Evolutionary conservation across 2,888 invertebrate genomes (phyloP).

Genomic region (Euproctis similis): DNA sequence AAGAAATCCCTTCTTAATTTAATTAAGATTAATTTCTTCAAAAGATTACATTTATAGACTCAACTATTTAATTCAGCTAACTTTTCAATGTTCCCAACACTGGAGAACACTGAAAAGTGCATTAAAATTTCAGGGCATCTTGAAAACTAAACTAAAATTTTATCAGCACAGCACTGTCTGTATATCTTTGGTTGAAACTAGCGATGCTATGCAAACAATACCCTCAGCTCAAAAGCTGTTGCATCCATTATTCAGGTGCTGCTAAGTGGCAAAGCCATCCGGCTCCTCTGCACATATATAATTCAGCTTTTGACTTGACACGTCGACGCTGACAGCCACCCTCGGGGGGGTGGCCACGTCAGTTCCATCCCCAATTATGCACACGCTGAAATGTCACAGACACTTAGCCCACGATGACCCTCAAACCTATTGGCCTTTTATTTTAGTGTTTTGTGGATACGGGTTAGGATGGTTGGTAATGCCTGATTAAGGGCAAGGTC

Average conservation of each 20-base stretch:
- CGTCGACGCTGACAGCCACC: constrained; percentile 56
- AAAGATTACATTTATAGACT: too few species aligned
- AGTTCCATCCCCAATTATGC: constrained; percentile 70
- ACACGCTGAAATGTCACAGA: constrained; percentile 62
- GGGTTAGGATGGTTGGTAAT: constrained; percentile 37
- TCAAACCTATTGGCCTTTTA: constrained; percentile 72
- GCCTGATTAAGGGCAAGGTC: constrained; percentile 22
- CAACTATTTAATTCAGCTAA: too few species aligned
- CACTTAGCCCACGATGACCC: constrained; percentile 65
- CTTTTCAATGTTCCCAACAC: too few species aligned
- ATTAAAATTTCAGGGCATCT: too few species aligned
- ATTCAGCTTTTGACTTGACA: constrained; percentile 69
- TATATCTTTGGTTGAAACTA: constrained; percentile 8
- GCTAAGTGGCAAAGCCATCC: constrained; percentile 71
- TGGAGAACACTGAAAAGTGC: too few species aligned
- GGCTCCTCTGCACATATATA: constrained; percentile 60
- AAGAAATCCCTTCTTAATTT: too few species aligned
- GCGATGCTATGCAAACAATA: constrained; percentile 25
- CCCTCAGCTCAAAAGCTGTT: constrained; percentile 26
- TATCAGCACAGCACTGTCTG: background rate
- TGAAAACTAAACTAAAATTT: too few species aligned
- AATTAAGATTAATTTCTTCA: too few species aligned
- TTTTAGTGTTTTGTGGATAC: constrained; percentile 46
- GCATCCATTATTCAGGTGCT: constrained; percentile 62
- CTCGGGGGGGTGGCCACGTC: constrained; percentile 39